phyloP scores from a whole-genome alignment of 2,888 invertebrate species.

The Acutogordius australiensis region DNA sequence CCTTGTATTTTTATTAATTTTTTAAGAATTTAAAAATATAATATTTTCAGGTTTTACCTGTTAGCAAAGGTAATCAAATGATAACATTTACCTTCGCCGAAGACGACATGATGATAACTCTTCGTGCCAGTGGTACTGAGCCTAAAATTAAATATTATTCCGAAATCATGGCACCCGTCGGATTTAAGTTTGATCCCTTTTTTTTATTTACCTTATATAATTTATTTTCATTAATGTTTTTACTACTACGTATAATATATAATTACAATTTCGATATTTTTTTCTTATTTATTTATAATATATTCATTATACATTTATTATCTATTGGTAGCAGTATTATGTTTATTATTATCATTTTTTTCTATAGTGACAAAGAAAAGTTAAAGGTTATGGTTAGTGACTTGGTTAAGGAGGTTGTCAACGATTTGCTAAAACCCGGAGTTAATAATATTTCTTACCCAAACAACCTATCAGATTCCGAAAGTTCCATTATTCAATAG shows the following conservation, averaged over 20 bases:
- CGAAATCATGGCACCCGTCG: slow-evolving; percentile 31
- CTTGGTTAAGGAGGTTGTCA: neutral
- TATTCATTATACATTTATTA: too few species aligned
- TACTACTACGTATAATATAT: too few species aligned
- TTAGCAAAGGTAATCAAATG: slow-evolving; percentile 41
- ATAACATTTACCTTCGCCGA: slow-evolving; percentile 64
- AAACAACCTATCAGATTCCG: neutral
- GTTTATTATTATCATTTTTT: too few species aligned
- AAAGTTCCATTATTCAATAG: neutral
- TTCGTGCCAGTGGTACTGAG: slow-evolving; percentile 88
- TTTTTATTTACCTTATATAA: too few species aligned
- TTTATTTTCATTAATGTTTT: too few species aligned
- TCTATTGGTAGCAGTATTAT: too few species aligned
- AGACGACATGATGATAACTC: slow-evolving; percentile 45
- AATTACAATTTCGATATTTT: too few species aligned
- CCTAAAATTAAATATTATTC: slow-evolving; percentile 97
- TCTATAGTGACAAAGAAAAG: neutral
- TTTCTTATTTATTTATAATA: too few species aligned
- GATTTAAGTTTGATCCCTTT: neutral
- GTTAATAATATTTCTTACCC: slow-evolving; percentile 4
- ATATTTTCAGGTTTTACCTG: slow-evolving; percentile 27
- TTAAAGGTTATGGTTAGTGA: neutral
- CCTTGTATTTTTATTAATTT: too few species aligned
- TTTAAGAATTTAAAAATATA: too few species aligned
- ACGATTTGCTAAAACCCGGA: neutral